Percentiles rank a stretch among this genome's conserved stretches.
Conservation (phyloP, 2,797 vertebrate species). For the Macroramphosus scolopax region DNA sequence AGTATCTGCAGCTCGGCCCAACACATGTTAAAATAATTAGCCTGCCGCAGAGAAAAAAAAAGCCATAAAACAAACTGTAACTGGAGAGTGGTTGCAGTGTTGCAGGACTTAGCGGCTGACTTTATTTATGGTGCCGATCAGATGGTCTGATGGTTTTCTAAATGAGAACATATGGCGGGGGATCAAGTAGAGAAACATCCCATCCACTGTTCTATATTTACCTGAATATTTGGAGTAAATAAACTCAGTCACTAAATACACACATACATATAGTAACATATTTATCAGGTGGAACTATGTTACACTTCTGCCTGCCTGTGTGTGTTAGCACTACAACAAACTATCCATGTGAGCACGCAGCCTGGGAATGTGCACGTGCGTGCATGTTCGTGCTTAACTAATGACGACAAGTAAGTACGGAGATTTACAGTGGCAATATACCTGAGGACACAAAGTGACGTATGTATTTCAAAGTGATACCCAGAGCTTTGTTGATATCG, state of each 20-base stretch:
- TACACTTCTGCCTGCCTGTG: no score
- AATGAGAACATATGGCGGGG: constrained; percentile 33
- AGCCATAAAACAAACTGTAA: constrained; percentile 51
- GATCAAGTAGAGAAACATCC: not conserved
- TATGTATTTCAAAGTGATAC: constrained; percentile 3
- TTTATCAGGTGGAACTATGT: no score
- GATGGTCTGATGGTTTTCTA: constrained; percentile 45
- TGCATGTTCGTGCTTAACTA: not conserved
- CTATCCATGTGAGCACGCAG: no score
- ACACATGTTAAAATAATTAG: constrained; percentile 60
- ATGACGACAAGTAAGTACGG: constrained; percentile 6
- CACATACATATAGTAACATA: not conserved
- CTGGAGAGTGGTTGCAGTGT: constrained; percentile 32
- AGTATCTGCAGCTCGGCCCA: constrained; percentile 23
- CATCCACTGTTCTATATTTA: not conserved
- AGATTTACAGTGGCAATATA: constrained; percentile 8
- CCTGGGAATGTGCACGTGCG: no score
- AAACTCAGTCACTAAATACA: not conserved
- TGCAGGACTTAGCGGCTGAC: constrained; percentile 41
- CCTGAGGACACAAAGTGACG: not conserved
- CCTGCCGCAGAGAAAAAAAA: constrained; percentile 22
- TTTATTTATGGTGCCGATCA: constrained; percentile 54
- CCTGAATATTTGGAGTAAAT: no score
- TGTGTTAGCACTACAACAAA: not conserved
- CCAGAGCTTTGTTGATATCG: constrained; percentile 1